These are phyloP conservation scores for Centropyge bicolor DNA, from an alignment of 2,797 vertebrate genomes.

Conservation along the genomic window DNA sequence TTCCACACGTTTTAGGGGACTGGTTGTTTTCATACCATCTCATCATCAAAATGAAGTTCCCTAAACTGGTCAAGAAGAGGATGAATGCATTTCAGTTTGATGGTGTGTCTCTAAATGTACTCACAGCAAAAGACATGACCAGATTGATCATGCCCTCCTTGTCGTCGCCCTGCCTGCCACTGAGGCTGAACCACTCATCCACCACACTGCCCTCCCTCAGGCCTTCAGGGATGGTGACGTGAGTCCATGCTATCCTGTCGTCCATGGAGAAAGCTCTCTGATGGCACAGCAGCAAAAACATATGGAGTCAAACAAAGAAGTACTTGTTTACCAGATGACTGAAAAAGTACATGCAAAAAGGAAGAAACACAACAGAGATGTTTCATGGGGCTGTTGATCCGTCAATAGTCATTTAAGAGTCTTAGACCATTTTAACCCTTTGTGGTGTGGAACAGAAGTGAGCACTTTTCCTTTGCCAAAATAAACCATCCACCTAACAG, in stretches of 20 bases:
- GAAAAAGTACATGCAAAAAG: neutral
- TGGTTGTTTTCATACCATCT: too few species aligned
- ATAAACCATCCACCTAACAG: conserved; percentile 4
- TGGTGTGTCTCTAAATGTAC: conserved; percentile 44
- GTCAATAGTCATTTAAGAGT: neutral
- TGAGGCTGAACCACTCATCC: conserved; percentile 97
- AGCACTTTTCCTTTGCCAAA: neutral
- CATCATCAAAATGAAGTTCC: too few species aligned
- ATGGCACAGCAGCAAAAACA: conserved; percentile 6
- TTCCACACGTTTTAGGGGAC: too few species aligned
- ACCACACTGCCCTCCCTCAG: conserved; percentile 92
- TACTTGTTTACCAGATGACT: neutral
- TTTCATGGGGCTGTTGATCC: neutral
- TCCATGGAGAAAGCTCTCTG: conserved; percentile 99
- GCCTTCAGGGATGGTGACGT: conserved; percentile 93
- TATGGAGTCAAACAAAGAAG: neutral
- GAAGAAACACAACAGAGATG: neutral
- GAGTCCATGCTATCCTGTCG: conserved; percentile 98
- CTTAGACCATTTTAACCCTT: neutral
- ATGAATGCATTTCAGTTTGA: neutral
- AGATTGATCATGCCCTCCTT: conserved; percentile 99
- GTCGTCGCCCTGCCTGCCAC: conserved; percentile 96
- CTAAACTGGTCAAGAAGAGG: neutral
- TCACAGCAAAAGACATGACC: conserved; percentile 95
- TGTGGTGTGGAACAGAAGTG: neutral